phyloP scores from a whole-genome alignment of 2,888 invertebrate species.

The Epirrhoe tristata region DNA sequence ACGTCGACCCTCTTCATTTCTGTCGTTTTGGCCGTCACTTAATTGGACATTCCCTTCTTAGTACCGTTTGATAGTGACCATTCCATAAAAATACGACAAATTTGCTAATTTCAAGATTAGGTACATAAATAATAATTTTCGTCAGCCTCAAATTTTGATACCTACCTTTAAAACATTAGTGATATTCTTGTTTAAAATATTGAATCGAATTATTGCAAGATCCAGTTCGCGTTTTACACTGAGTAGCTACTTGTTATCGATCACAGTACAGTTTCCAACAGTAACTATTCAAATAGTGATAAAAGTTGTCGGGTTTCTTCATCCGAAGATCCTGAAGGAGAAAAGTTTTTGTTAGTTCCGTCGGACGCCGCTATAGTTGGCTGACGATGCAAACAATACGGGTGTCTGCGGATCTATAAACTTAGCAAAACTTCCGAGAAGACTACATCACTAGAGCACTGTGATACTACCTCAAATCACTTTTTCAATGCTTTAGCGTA shows the following conservation, averaged over 20 bases:
- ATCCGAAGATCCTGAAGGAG: conserved; percentile 58
- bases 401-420: conserved; percentile 65
- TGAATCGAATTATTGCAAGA: background rate
- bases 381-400: conserved; percentile 65
- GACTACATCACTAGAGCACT: conserved; percentile 55
- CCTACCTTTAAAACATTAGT: too few relatives aligned
- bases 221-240: background rate
- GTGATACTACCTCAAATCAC: conserved; percentile 15
- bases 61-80: conserved; percentile 52
- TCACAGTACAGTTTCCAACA: conserved; percentile 23
- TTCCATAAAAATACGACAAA: conserved; percentile 22
- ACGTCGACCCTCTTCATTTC: conserved; percentile 84
- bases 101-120: conserved; percentile 1
- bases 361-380: conserved; percentile 48
- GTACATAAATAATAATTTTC: too few relatives aligned
- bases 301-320: conserved; percentile 58
- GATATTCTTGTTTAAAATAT: background rate
- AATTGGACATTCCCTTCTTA: conserved; percentile 69
- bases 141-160: too few relatives aligned
- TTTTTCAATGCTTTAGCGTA: conserved; percentile 10
- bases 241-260: conserved; percentile 11
- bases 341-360: conserved; percentile 66
- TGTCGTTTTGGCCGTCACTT: conserved; percentile 61
- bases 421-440: conserved; percentile 62
- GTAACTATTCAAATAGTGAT: conserved; percentile 54